phyloP scores from a whole-genome alignment of 2,113 vertebrate species.

The Phainopepla nitens region DNA sequence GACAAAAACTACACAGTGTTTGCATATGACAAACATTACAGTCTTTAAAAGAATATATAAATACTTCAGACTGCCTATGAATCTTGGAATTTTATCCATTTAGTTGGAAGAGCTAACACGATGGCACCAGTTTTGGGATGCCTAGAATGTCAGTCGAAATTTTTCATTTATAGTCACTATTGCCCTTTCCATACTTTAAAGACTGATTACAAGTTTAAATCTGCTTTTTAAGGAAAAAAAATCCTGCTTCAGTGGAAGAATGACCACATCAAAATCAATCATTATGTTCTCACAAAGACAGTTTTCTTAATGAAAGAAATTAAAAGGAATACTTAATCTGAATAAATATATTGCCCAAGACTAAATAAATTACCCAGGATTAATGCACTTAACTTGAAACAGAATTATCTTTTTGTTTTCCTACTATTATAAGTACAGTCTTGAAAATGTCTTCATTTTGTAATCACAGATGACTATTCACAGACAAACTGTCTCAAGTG shows the following conservation, averaged over 20 bases:
- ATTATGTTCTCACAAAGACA: slow-evolving; percentile 6
- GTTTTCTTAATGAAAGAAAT: slow-evolving; percentile 36
- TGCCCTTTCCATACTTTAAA: slow-evolving; percentile 1
- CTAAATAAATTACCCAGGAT: background rate
- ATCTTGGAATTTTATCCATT: background rate
- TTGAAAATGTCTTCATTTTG: background rate
- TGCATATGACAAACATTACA: background rate
- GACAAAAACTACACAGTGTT: background rate
- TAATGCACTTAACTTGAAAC: slow-evolving; percentile 13
- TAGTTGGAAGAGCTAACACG: background rate
- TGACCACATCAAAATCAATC: slow-evolving; percentile 9
- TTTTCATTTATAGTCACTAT: slow-evolving; percentile 7
- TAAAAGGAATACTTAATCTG: background rate
- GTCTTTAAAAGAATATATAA: background rate
- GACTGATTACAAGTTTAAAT: slow-evolving; percentile 28
- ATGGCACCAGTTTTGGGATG: background rate
- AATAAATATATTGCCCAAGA: background rate
- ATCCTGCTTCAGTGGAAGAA: slow-evolving; percentile 13
- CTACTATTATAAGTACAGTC: background rate
- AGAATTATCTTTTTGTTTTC: background rate
- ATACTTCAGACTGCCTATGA: background rate
- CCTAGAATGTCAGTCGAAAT: background rate
- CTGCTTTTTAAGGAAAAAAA: slow-evolving; percentile 25
- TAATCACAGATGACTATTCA: background rate
- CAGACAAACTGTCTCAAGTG: background rate